phyloP scores from a whole-genome alignment of 2,888 invertebrate species.

The Orthonevra nobilis region DNA sequence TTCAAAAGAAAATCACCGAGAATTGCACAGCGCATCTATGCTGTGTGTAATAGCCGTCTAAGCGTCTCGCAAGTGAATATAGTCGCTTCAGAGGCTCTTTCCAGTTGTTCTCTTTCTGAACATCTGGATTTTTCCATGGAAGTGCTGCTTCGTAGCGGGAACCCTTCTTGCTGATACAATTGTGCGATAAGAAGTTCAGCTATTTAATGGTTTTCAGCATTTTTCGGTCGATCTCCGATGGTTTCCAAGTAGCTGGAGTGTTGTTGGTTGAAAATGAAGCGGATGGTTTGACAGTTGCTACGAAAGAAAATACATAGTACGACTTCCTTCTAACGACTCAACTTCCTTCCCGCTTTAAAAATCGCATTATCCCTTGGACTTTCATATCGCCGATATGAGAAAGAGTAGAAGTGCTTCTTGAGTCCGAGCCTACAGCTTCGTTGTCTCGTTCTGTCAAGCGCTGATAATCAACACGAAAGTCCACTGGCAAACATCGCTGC shows the following conservation, averaged over 20 bases:
- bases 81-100: too few relatives aligned
- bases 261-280: background rate
- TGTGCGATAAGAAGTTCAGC: too few relatives aligned
- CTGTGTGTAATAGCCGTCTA: too few relatives aligned
- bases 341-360: slow-evolving; percentile 11
- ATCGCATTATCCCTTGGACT: slow-evolving; percentile 6
- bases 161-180: too few relatives aligned
- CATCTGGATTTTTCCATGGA: too few relatives aligned
- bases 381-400: slow-evolving; percentile 7
- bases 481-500: slow-evolving; percentile 9
- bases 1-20: too few relatives aligned
- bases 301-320: background rate
- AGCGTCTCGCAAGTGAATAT: too few relatives aligned
- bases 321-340: slow-evolving; percentile 14
- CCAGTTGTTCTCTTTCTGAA: too few relatives aligned
- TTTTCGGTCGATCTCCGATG: too few relatives aligned
- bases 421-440: background rate
- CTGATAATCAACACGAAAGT: slow-evolving; percentile 20
- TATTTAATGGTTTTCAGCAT: too few relatives aligned
- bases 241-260: background rate
- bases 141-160: too few relatives aligned
- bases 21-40: too few relatives aligned
- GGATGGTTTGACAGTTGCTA: background rate
- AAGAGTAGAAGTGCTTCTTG: slow-evolving; percentile 5
- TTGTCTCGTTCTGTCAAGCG: slow-evolving; percentile 3